Percentiles rank a stretch among this genome's conserved stretches.
These are phyloP conservation scores for Sturnus vulgaris DNA, from an alignment of 2,113 vertebrate genomes.

Conservation along the genomic window DNA sequence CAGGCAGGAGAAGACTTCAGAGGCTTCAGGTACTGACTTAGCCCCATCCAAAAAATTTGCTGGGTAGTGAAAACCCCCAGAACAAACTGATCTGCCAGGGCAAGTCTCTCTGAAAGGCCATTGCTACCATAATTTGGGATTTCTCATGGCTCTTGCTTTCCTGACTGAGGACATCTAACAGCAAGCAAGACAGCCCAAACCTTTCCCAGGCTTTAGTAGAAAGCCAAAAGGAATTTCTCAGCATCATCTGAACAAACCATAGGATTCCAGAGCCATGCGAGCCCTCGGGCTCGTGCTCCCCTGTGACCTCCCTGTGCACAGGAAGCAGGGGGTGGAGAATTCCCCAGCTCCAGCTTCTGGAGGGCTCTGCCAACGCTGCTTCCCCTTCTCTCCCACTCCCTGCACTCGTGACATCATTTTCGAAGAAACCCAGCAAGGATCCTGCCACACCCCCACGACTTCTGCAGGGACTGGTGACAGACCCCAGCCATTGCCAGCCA, in stretches of 20 bases:
- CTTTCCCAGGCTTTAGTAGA: neutral
- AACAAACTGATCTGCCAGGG: neutral
- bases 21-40: neutral
- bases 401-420: neutral
- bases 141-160: neutral
- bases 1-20: neutral
- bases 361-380: neutral
- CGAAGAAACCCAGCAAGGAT: neutral
- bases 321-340: neutral
- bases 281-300: neutral
- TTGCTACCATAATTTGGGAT: neutral
- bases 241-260: neutral
- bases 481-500: neutral
- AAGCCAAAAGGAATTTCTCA: neutral
- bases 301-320: neutral
- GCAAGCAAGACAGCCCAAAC: neutral
- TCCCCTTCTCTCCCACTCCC: neutral
- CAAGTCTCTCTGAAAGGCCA: neutral
- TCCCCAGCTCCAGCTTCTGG: neutral
- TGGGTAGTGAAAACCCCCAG: neutral
- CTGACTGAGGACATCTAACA: neutral
- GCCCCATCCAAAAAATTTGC: neutral
- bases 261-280: fast-evolving
- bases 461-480: neutral
- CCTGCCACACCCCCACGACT: neutral